These are phyloP conservation scores for Nixonia krombeini DNA, from an alignment of 1,140 invertebrate genomes.

Conservation along the genomic window DNA sequence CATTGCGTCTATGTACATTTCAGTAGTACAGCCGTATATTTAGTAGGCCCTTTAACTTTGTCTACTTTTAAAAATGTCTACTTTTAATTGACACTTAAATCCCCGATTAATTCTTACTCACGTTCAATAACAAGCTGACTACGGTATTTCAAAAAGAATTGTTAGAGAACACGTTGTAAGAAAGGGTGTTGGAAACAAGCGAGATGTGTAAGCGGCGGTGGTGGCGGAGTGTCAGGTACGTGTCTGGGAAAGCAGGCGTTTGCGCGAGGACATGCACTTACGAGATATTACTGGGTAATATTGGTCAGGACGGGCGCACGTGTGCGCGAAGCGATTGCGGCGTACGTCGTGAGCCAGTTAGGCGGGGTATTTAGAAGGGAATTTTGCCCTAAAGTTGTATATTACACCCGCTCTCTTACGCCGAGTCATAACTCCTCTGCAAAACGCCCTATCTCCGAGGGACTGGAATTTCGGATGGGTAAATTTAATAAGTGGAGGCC, in stretches of 20 bases:
- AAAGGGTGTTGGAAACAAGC: too few species aligned
- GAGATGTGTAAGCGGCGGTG: too few species aligned
- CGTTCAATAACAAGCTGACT: too few species aligned
- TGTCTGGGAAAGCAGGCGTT: conserved; percentile 40
- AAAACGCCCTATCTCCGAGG: conserved; percentile 55
- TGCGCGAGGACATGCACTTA: conserved; percentile 54
- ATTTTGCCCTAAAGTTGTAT: conserved; percentile 63
- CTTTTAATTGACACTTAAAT: too few species aligned
- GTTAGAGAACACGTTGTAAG: too few species aligned
- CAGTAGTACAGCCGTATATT: too few species aligned
- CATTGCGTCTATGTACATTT: too few species aligned
- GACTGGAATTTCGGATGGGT: conserved; percentile 62
- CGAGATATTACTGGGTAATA: conserved; percentile 62
- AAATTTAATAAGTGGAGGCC: conserved; percentile 69
- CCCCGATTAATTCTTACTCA: too few species aligned
- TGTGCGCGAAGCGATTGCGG: conserved; percentile 45
- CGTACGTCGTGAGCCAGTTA: conserved; percentile 63
- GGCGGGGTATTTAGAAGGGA: conserved; percentile 64
- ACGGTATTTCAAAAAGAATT: too few species aligned
- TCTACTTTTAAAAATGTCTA: too few species aligned
- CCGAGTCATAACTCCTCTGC: conserved; percentile 34
- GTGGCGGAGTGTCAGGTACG: too few species aligned
- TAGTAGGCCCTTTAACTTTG: too few species aligned
- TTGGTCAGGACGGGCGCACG: conserved; percentile 46
- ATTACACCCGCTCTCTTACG: conserved; percentile 52